Base-by-base conservation (phyloP, 2,797 vertebrate genomes). In the Threskiornis aethiopicus region DNA sequence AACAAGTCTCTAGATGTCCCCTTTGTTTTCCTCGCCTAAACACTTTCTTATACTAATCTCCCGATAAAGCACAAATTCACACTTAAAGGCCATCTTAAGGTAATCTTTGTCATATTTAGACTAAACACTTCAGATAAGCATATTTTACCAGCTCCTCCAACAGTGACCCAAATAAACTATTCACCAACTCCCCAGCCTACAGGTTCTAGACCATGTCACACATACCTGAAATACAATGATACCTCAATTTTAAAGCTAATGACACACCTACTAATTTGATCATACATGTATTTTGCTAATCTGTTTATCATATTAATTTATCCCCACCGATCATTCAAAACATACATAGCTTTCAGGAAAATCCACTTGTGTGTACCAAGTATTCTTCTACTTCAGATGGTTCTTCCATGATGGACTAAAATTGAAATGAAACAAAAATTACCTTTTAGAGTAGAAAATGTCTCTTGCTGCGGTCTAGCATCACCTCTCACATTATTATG, bases 341-440 rank as follows among this genome's bases (percentile, higher is more conserved):
- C 94, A 61, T 90, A 94, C 87, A 41, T 0, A 6, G 16, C 24
- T 85, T 58, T 95, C 90, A 94, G 67, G 91, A 87, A 88, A 81
- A 91, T 91, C 91, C 89, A 83, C 47, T 86, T 33, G n/a, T 57
- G 22, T 70, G n/a, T 35, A 37, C 8, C 33, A 73, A 73, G 37
- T 49, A 47, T 22, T 92, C 64, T 82, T 87, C 71, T 16, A 11
- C 7, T 57, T 37, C 44, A 26, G 64, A 51, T 7, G 22, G 10
- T 21, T 6, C 52, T 88, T 93, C 79, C 78, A 79, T 52, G 16
- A 76, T 10, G 20, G 29, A 37, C 96, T 98, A 87, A 18, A 93
- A 93, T 80, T 57, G 22, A 28, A 84, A 71, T 55, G 4, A 89
- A 72, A 31, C 2, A 76, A 46, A 54, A 77, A 15, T 35, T 46